Evolutionary conservation across 1,140 invertebrate genomes (phyloP), one percentile per base, ranked within the genome.

Genomic region (Temnothorax curvispinosus): DNA sequence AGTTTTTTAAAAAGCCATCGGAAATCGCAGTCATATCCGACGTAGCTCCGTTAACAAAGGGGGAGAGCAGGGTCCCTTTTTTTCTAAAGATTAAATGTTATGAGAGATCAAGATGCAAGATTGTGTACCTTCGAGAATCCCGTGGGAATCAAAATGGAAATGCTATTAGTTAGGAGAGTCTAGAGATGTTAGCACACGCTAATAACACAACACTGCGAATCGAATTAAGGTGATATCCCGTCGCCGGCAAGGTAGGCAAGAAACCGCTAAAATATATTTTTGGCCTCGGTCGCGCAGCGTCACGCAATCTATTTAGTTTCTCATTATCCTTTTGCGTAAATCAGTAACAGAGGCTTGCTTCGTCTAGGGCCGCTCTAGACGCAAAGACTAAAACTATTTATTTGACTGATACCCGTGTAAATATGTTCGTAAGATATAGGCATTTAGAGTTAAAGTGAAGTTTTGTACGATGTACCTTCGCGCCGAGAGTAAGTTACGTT

Each of bases 381-480:
- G 60, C 54, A 87, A 89, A 87, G 82, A 88, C 82, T 91, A 85
- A 65, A 88, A 84, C 89, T 94, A 94, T 94, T 95, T 94, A 94
- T 94, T 95, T 94, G 93, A 95, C 94, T 95, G 94, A 94, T 69
- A 50, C 87, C 60, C 81, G n/a, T 95, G 94, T 95, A 95, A 91
- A 95, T 94, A 94, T 94, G 92, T 93, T 94, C 67, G 93, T 94
- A 94, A 88, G 54, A 41, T 18, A 27, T 27, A 71, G 8, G 32
- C 60, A 62, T 85, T 38, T 78, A 78, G 21, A 6, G 47, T 21
- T 86, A 85, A 87, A 80, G 47, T 11, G 62, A 60, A 88, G 18
- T 41, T 90, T 90, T 89, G 67, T 91, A 92, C 87, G 58, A 91
- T 81, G 91, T 87, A 89, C 77, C 87, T 87, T 91, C 58, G 88